Percentiles rank a stretch among this genome's conserved stretches.
phyloP scores from a whole-genome alignment of 1,140 invertebrate genomes.

The Brachystomella parvula region DNA sequence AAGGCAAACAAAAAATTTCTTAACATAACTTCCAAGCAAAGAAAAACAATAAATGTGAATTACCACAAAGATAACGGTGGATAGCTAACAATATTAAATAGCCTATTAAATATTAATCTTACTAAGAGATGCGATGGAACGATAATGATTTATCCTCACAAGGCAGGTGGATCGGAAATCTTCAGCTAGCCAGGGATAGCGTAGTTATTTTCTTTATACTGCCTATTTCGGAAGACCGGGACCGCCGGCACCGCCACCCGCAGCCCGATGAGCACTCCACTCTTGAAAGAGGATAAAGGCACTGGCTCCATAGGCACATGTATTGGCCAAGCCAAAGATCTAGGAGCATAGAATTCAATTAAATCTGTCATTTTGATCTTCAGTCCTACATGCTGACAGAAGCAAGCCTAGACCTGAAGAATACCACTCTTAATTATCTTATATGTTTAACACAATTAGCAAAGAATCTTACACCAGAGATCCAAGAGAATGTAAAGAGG shows the following conservation, averaged over 20 bases:
- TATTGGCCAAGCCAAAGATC: conserved; percentile 73
- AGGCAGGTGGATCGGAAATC: too few relatives aligned
- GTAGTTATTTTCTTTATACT: too few relatives aligned
- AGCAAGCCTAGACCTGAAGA: background rate
- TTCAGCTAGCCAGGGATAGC: too few relatives aligned
- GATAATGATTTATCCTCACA: too few relatives aligned
- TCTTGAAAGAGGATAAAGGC: conserved; percentile 66
- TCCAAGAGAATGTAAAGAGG: conserved; percentile 46
- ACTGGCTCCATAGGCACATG: conserved; percentile 64
- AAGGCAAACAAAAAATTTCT: too few relatives aligned
- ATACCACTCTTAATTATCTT: background rate
- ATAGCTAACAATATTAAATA: too few relatives aligned
- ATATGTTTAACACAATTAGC: background rate
- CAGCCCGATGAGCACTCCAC: conserved; percentile 46
- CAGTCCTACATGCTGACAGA: background rate
- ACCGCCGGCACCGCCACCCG: background rate
- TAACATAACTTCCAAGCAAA: too few relatives aligned
- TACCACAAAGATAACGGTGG: too few relatives aligned
- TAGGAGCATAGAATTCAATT: conserved; percentile 44
- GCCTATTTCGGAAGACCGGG: background rate
- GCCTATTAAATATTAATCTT: too few relatives aligned
- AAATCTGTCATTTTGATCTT: background rate
- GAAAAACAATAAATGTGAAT: too few relatives aligned
- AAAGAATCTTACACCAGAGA: conserved; percentile 50
- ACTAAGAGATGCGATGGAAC: too few relatives aligned